These are phyloP conservation scores for Syngnathus acus DNA, from an alignment of 2,797 vertebrate genomes.

Conservation along the genomic window DNA sequence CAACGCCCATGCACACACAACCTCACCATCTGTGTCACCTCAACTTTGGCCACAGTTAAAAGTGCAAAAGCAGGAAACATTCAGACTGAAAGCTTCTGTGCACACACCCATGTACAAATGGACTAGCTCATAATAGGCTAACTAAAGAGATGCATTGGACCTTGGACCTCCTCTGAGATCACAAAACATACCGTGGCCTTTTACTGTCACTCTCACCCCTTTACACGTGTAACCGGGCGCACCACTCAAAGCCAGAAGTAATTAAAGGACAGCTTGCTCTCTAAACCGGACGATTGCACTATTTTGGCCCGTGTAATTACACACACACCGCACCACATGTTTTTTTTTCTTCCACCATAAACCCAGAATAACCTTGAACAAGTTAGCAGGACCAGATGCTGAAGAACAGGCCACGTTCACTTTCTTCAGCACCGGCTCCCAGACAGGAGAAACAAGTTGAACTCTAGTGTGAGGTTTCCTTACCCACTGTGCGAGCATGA, in stretches of 20 bases:
- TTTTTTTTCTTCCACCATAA: constrained; percentile 35
- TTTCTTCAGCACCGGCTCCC: constrained; percentile 2
- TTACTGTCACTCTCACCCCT: constrained; percentile 10
- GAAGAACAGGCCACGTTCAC: constrained; percentile 8
- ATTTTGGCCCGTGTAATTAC: constrained; percentile 51
- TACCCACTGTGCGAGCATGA: constrained; percentile 14
- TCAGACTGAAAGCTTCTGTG: background rate
- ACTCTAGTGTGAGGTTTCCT: constrained; percentile 18
- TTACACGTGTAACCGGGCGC: background rate
- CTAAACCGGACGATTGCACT: constrained; percentile 16
- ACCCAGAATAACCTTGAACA: constrained; percentile 38
- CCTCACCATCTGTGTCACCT: constrained; percentile 31
- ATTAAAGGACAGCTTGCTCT: constrained; percentile 37
- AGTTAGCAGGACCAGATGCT: constrained; percentile 22
- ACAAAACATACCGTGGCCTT: constrained; percentile 5
- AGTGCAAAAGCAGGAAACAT: constrained; percentile 9
- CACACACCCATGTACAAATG: constrained; percentile 9
- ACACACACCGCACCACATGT: constrained; percentile 29
- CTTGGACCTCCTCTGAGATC: constrained; percentile 17
- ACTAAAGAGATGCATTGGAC: constrained; percentile 31
- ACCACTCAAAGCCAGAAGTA: background rate
- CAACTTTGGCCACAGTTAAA: constrained; percentile 18
- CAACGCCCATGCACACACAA: constrained; percentile 4
- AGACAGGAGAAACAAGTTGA: constrained; percentile 31
- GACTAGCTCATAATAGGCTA: constrained; percentile 29